Evolutionary conservation across 2,113 vertebrate genomes (phyloP), one percentile per base, ranked within the genome.

Genomic region (Onychorhynchus coronatus): DNA sequence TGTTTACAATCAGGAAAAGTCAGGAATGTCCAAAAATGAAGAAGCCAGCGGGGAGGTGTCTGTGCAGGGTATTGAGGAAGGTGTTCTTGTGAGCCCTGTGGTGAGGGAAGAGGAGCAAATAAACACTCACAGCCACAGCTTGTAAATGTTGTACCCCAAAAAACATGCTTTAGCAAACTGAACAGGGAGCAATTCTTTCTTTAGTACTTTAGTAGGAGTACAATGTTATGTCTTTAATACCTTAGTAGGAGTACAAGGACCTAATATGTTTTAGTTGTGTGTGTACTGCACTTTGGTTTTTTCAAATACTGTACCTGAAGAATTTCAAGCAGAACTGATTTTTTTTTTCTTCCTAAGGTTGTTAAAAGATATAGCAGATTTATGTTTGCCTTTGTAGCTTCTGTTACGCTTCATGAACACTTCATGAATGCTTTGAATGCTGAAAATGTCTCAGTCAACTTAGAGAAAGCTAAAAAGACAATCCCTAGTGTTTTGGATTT

Each of bases 341-440:
- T 67, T 59, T 42, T 39, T 37, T 62, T 41, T 13, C 39, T n/a
- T 37, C 20, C 47, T 33, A 15, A 66, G 44, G 67, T 70, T 90
- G 37, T 90, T 90, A 85, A 88, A 76, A 0, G 1, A 42, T 89
- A 76, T 27, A 93, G 83, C 30, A 92, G 49, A 91, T 91, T 81
- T 71, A 58, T 89, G 37, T 94, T 95, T 95, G 53, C 46, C 92
- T 94, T 55, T 88, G 92, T 89, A 76, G 59, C 46, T 90, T 95
- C 80, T 93, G 53, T 93, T 96, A 58, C 2, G 14, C 68, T 95
- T 96, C 59, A 23, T 39, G 41, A 96, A 58, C 75, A 35, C 35
- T 95, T 89, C 35, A 62, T 81, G 61, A 88, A 71, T 93, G 85
- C 68, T 94, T 74, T 68, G 76, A 88, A 89, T 88, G 71, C 82